Evolutionary conservation across 1,140 invertebrate species (phyloP), one percentile per base, ranked within the genome.

Genomic region (Cepaea nemoralis): DNA sequence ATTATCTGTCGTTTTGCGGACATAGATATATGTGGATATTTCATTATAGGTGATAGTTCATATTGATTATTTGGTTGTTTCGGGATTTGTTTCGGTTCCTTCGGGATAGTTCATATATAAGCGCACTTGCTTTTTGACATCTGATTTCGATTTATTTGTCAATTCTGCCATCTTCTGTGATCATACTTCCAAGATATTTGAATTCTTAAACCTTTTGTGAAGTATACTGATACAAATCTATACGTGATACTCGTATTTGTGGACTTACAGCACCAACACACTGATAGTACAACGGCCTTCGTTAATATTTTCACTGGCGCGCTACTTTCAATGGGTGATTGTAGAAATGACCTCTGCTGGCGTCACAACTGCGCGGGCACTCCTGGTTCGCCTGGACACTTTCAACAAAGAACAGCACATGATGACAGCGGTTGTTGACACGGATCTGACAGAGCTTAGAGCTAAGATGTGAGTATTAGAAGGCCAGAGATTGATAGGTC

Each of bases 241-340:
- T n/a, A 67, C 63, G 12, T 35, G n/a, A n/a, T n/a, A n/a, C n/a
- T n/a, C n/a, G 8, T 40, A 8, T 40, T 70, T 14, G 31, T 37
- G 31, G 33, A 10, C 35, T 48, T 48, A 10, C 73, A 75, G 73
- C 73, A 75, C 82, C 19, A 77, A 77, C 33, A 70, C 39, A 19
- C 45, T 83, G 27, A 40, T 10, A 8, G 35, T 83, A 24, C 22
- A 24, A 14, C 63, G 59, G 5, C 63, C 40, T 0, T 75, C 70
- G 0, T 45, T 31, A 33, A 59, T 82, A 27, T 63, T 69, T 48
- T 75, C 71, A 31, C 50, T 19, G 27, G 55, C 66, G 5, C 63
- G 70, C 14, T 83, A 79, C 40, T 75, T 79, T 24, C 82, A 83
- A 59, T 83, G 82, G 82, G 70, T 83, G n/a, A 50, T 67, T 16